Percentiles rank a stretch among this genome's conserved stretches.
phyloP scores from a whole-genome alignment of 1,140 invertebrate species.

The Philopotamus ludificatus region DNA sequence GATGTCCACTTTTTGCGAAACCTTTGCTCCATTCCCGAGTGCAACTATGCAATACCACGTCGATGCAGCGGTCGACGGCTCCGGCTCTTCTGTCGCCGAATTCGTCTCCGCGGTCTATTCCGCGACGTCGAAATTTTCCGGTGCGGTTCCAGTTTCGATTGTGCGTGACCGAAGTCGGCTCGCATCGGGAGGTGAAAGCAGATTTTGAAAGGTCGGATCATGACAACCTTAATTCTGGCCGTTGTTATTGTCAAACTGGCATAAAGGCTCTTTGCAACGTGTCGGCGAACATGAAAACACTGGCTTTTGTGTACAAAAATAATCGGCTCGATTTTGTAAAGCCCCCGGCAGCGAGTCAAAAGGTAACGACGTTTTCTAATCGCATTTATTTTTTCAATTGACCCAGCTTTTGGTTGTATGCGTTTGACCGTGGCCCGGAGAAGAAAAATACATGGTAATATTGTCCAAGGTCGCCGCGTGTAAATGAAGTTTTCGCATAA shows the following conservation, averaged over 20 bases:
- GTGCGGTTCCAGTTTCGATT: not conserved
- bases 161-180: not conserved
- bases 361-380: too few species aligned
- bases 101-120: not conserved
- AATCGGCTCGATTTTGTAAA: too few species aligned
- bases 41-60: not conserved
- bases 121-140: not conserved
- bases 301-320: too few species aligned
- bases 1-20: slow-evolving; percentile 7
- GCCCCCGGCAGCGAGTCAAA: too few species aligned
- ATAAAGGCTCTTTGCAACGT: too few species aligned
- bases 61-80: not conserved
- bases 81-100: not conserved
- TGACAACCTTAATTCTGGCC: not conserved
- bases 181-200: not conserved
- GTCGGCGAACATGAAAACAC: too few species aligned
- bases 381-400: too few species aligned
- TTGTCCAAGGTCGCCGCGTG: too few species aligned
- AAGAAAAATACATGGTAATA: too few species aligned
- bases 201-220: not conserved
- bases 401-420: too few species aligned
- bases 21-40: not conserved
- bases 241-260: not conserved
- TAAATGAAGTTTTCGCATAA: too few species aligned
- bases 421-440: too few species aligned